Evolutionary conservation across 2,797 vertebrate species (phyloP).

Genomic region (Gymnothorax javanicus): DNA sequence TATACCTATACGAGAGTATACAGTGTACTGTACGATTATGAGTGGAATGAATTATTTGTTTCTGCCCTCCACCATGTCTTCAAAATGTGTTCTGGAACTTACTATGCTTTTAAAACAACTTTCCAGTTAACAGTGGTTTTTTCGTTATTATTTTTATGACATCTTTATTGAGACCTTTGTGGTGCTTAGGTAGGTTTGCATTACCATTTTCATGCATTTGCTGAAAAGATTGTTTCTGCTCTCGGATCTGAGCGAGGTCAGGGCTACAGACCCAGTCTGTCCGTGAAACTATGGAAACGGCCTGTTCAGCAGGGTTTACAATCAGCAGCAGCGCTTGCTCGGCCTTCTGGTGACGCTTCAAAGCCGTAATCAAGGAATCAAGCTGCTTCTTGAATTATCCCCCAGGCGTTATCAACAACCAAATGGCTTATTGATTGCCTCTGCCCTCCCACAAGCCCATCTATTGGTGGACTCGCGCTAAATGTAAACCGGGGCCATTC

Average conservation of each 20-base stretch:
- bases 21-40: neutral
- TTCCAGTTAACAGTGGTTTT: neutral
- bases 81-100: neutral
- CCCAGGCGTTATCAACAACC: conserved; percentile 48
- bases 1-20: neutral
- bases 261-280: neutral
- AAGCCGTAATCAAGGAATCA: conserved; percentile 47
- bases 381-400: conserved; percentile 45
- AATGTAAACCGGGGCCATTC: conserved; percentile 28
- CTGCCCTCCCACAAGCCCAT: conserved; percentile 43
- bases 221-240: neutral
- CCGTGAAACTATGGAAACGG: neutral
- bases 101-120: neutral
- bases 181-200: neutral
- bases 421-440: conserved; percentile 56
- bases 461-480: conserved; percentile 16
- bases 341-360: conserved; percentile 28
- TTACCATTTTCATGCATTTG: neutral
- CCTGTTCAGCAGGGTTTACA: neutral
- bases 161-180: neutral
- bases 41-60: neutral
- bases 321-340: neutral
- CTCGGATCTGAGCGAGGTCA: neutral
- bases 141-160: neutral
- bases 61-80: neutral